phyloP scores from a whole-genome alignment of 2,888 invertebrate genomes.

The Molorchus minor region DNA sequence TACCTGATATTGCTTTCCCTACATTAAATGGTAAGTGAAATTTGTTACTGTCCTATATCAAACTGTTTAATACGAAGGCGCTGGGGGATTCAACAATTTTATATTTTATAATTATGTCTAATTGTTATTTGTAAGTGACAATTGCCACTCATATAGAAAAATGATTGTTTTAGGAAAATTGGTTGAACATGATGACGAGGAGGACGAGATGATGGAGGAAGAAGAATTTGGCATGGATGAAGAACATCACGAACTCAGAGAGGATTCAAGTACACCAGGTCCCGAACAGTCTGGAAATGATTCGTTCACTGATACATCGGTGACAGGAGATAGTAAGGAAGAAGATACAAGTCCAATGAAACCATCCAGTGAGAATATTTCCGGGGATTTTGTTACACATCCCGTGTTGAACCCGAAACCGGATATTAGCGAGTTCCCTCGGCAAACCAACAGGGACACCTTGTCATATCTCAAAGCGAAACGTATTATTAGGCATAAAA shows the following conservation, averaged over 20 bases:
- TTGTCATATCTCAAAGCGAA: slow-evolving; percentile 60
- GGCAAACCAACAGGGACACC: slow-evolving; percentile 55
- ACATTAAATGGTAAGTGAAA: slow-evolving; percentile 75
- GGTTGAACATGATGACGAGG: slow-evolving; percentile 66
- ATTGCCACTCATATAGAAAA: too few species aligned
- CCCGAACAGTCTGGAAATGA: slow-evolving; percentile 16
- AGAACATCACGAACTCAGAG: slow-evolving; percentile 20
- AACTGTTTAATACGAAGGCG: too few species aligned
- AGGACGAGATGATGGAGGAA: slow-evolving; percentile 51
- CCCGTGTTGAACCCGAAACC: slow-evolving; percentile 50
- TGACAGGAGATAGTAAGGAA: slow-evolving; percentile 21
- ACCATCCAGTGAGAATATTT: slow-evolving; percentile 46
- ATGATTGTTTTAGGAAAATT: slow-evolving; percentile 68
- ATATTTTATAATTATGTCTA: too few species aligned
- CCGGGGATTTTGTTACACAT: slow-evolving; percentile 45
- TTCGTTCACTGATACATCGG: background rate
- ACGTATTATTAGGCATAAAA: slow-evolving; percentile 58
- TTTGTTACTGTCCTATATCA: too few species aligned
- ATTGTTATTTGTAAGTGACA: too few species aligned
- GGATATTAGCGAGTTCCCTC: slow-evolving; percentile 53
- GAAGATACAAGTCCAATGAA: slow-evolving; percentile 41
- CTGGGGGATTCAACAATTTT: too few species aligned
- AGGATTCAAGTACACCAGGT: background rate
- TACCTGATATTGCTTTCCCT: slow-evolving; percentile 80
- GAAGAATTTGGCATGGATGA: slow-evolving; percentile 40